Base-by-base conservation (phyloP, 2,797 vertebrate genomes). In the Anniella stebbinsi region DNA sequence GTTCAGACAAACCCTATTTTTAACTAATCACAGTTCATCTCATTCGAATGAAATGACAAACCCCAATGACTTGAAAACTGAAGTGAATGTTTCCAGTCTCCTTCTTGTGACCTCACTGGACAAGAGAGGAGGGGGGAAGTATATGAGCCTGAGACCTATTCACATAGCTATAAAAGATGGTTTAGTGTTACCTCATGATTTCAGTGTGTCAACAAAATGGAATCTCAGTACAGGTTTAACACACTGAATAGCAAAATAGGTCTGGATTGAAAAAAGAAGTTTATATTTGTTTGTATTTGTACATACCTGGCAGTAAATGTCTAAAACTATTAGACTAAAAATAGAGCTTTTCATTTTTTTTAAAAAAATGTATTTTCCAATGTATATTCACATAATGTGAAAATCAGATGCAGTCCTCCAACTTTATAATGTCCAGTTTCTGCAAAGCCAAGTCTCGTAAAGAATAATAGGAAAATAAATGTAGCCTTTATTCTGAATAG, bases 401-500 rank as follows among this genome's bases (percentile, higher is more conserved):
- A 91, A 89, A 81, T 88, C n/a, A 81, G 2, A 18, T 10, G 0
- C 0, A 0, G 2, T 85, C 92, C 45, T 83, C 81, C 82, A 33
- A 80, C 75, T 67, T 88, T 86, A 2, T 8, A 75, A 15, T 75
- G 51, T 86, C 73, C 80, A 90, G 78, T 57, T 89, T 45, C 67
- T 90, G 63, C 87, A 54, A 84, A 77, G 54, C 90, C 36, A 12
- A 69, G 6, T 57, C 28, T 88, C 1, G 12, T 86, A 3, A 67
- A 92, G 38, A 10, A 6, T n/a, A 91, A 66, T 12, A 89, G 21
- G 18, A 91, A 88, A 73, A 87, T 88, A 23, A 87, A 72, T 5
- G 41, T 0, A 11, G 4, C 66, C 1, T 73, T 89, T 45, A 10
- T 60, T 75, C 33, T 0, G 0, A 48, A 69, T 25, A 0, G 30